Percentiles rank a stretch among this genome's conserved stretches.
Conservation (phyloP, 2,113 vertebrate species). For the Callorhinus ursinus region DNA sequence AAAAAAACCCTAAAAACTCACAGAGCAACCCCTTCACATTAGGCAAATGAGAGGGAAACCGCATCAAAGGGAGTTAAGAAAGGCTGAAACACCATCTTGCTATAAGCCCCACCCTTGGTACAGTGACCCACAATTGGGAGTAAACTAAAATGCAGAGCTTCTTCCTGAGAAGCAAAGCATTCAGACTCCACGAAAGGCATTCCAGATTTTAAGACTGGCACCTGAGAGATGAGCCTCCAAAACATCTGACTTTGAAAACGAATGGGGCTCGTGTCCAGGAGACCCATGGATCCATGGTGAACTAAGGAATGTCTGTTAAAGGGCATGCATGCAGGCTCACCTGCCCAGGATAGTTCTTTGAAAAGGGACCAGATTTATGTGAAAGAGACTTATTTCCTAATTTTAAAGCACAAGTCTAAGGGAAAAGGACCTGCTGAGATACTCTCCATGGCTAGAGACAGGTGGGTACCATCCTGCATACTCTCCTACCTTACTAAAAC, state of each 20-base stretch:
- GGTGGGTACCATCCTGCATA: background rate
- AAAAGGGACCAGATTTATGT: background rate
- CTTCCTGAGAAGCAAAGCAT: background rate
- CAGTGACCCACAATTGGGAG: background rate
- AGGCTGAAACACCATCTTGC: background rate
- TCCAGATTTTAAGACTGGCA: background rate
- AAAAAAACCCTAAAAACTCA: background rate
- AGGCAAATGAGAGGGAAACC: background rate
- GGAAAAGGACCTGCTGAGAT: background rate
- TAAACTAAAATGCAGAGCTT: background rate
- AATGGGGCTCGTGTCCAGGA: background rate
- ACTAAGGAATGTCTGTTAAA: background rate
- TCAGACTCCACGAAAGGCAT: background rate
- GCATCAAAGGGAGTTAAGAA: background rate
- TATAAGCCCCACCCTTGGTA: background rate
- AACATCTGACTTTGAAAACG: background rate
- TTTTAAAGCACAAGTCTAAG: background rate
- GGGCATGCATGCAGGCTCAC: background rate
- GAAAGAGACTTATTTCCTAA: background rate
- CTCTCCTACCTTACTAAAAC: background rate
- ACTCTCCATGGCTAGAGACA: background rate
- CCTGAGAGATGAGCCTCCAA: background rate
- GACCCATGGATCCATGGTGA: background rate
- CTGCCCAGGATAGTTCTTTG: background rate
- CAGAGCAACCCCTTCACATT: background rate